phyloP scores from a whole-genome alignment of 2,797 vertebrate genomes.

The Fratercula arctica region DNA sequence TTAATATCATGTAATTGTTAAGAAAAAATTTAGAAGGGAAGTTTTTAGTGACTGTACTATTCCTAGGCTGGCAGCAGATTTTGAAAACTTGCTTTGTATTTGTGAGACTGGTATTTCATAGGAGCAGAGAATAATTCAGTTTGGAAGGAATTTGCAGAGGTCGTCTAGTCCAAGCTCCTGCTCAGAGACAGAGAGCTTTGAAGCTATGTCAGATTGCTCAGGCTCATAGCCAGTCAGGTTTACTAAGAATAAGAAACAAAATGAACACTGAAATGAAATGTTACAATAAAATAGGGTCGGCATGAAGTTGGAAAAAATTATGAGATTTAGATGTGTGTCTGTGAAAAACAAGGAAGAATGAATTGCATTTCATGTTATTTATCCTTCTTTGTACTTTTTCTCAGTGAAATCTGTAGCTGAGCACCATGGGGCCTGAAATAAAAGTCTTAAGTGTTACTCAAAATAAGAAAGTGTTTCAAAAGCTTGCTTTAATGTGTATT shows the following conservation, averaged over 20 bases:
- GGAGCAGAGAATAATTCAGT: not conserved
- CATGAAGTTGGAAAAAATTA: not conserved
- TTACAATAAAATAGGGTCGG: not conserved
- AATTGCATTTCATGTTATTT: not conserved
- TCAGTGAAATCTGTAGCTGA: not conserved
- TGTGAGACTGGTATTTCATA: not conserved
- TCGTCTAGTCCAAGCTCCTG: not conserved
- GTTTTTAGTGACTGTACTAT: not conserved
- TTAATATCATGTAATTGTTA: not conserved
- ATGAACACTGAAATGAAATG: not conserved
- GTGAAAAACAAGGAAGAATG: not conserved
- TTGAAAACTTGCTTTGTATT: not conserved
- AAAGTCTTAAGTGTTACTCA: constrained; percentile 4
- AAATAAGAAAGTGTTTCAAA: not conserved
- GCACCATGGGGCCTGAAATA: not conserved
- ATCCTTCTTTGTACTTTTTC: not conserved
- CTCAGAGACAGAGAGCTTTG: not conserved
- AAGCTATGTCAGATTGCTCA: not conserved
- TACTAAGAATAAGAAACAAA: not conserved
- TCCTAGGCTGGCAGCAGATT: not conserved
- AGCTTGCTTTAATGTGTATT: not conserved
- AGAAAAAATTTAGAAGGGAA: not conserved
- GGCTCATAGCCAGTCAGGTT: not conserved
- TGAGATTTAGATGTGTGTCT: not conserved
- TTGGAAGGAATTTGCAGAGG: not conserved